Evolutionary conservation across 64 coral and sea anemone species (phyloP).

Genomic region (Stichodactyla mertensii): DNA sequence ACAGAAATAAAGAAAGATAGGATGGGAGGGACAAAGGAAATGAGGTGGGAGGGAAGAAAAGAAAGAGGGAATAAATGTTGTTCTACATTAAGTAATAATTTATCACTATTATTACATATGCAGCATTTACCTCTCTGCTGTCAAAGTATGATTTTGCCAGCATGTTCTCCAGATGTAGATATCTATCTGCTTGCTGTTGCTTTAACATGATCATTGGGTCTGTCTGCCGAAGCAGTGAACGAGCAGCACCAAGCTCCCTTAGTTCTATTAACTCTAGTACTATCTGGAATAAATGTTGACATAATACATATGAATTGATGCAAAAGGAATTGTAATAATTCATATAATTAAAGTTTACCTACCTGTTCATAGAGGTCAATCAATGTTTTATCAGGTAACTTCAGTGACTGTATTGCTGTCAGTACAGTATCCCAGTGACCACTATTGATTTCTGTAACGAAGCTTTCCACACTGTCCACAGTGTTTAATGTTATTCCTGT

Average conservation of each 20-base stretch:
- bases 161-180: slow-evolving; percentile 95
- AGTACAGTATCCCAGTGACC: slow-evolving; percentile 98
- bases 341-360: neutral
- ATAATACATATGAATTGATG: neutral
- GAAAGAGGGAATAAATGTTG: too few relatives aligned
- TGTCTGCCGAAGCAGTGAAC: slow-evolving; percentile 92
- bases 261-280: slow-evolving; percentile 92
- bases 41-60: too few relatives aligned
- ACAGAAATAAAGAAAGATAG: too few relatives aligned
- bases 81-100: too few relatives aligned
- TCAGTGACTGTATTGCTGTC: slow-evolving; percentile 87
- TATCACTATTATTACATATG: neutral
- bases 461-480: slow-evolving; percentile 97
- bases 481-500: slow-evolving; percentile 94
- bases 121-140: slow-evolving; percentile 68
- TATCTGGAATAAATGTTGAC: slow-evolving; percentile 55
- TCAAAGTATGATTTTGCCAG: slow-evolving; percentile 94
- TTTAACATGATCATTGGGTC: slow-evolving; percentile 99
- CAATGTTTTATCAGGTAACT: slow-evolving; percentile 92
- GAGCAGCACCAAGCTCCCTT: slow-evolving; percentile 89
- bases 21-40: too few relatives aligned
- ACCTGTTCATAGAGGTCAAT: slow-evolving; percentile 99
- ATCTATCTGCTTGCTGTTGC: slow-evolving; percentile 87
- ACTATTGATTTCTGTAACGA: slow-evolving; percentile 96
- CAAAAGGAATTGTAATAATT: neutral